Percentiles rank a stretch among this genome's conserved stretches.
Evolutionary conservation across 2,888 invertebrate species (phyloP).

Genomic region (Pemphredon lugubris): DNA sequence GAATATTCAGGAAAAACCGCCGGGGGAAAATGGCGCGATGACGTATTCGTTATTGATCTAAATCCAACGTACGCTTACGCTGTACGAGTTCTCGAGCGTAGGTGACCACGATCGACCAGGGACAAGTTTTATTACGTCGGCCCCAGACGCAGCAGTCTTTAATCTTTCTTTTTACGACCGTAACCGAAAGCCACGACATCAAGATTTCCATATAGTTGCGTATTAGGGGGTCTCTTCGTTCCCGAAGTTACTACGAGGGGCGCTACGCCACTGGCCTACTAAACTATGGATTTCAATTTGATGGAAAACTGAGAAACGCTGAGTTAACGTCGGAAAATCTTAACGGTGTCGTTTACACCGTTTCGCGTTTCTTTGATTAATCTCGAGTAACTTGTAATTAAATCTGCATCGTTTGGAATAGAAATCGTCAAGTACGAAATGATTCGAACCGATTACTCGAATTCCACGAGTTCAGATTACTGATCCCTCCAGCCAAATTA

Average conservation of each 20-base stretch:
- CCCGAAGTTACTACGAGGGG: background rate
- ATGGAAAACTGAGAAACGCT: constrained; percentile 34
- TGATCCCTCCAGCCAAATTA: no score
- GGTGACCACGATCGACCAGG: background rate
- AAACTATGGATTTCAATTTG: constrained; percentile 34
- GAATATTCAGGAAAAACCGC: no score
- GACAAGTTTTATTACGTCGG: constrained; percentile 16
- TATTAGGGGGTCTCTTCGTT: background rate
- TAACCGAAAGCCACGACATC: background rate
- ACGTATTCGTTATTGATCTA: no score
- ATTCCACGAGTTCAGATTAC: no score
- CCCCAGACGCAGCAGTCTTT: background rate
- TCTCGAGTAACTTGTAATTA: constrained; percentile 48
- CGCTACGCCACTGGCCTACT: background rate
- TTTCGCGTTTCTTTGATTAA: constrained; percentile 34
- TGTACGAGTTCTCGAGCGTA: background rate
- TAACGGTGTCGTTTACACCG: background rate
- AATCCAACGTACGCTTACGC: no score
- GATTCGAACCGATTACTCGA: constrained; percentile 29
- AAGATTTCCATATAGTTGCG: no score
- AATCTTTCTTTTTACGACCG: constrained; percentile 28
- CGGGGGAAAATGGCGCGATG: no score
- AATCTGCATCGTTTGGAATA: constrained; percentile 36
- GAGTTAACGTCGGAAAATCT: constrained; percentile 34
- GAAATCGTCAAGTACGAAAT: constrained; percentile 30